Conservation (phyloP, 2,797 vertebrate genomes). For the Leptatherina wallacei region DNA sequence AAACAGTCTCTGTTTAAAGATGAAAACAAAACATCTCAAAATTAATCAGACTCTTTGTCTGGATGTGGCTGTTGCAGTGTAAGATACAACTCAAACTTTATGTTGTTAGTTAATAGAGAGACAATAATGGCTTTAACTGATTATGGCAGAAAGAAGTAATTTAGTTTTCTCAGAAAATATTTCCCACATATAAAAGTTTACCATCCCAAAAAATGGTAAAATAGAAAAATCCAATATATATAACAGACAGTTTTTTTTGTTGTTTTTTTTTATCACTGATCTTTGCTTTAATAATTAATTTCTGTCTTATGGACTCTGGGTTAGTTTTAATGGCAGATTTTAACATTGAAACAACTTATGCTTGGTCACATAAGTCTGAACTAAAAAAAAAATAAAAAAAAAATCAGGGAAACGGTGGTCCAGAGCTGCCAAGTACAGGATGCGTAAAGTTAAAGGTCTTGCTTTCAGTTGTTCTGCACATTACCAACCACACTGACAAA, state of each 20-base stretch:
- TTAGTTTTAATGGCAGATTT: neutral
- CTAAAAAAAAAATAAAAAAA: neutral
- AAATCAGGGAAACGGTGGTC: conserved; percentile 6
- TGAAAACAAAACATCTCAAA: neutral
- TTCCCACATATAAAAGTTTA: too few species aligned
- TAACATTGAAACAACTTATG: neutral
- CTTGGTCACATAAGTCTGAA: neutral
- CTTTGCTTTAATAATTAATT: neutral
- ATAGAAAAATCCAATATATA: neutral
- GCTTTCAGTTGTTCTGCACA: neutral
- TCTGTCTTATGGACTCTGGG: neutral
- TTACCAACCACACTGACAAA: neutral
- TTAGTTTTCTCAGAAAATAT: neutral
- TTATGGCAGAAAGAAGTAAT: neutral
- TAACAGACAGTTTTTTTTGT: neutral
- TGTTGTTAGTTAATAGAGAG: neutral
- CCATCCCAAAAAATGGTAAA: too few species aligned
- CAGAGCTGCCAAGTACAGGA: neutral
- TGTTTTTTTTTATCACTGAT: neutral
- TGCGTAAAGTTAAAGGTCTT: conserved; percentile 22
- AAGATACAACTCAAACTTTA: neutral
- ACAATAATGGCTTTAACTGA: neutral
- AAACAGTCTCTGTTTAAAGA: conserved; percentile 6
- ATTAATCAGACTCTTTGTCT: neutral
- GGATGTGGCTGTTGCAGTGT: neutral